Base-by-base conservation (phyloP, 2,797 vertebrate species). In the Liparis tanakae region DNA sequence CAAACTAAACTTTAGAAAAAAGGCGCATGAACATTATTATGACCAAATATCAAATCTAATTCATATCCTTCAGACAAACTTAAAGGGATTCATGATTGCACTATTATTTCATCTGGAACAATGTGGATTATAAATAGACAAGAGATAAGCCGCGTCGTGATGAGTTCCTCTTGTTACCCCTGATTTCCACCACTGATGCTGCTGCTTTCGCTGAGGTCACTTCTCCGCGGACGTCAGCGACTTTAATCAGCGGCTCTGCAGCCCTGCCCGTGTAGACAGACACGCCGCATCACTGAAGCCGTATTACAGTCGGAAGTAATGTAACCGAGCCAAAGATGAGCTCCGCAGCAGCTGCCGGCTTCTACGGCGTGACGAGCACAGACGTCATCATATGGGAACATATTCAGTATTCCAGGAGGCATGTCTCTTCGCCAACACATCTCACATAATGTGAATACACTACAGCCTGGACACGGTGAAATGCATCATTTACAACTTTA, bases 161-260 rank as follows among this genome's bases (percentile, higher is more conserved):
- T 20, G 37, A 74, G 59, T 46, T 65, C 13, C 30, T 44, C n/a
- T 25, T 36, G 13, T 56, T 46, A 37, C 10, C 39, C 43, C n/a
- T 33, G 15, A 56, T 70, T 60, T 69, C 60, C 25, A 1, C 18
- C 55, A 62, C 34, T 84, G 74, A 88, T 39, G 68, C 53, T 61
- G 64, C 70, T 73, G 60, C 82, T 79, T 46, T 1, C 1, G 25
- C 25, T 78, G 69, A 76, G 18, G 80, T 86, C 76, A 68, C 44
- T 55, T 10, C 7, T 39, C 60, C 65, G 71, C 74, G 80, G 87
- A 85, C 37, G 85, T 87, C 82, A 83, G 72, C 4, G 57, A 14
- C 74, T 83, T 81, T 81, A 89, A 91, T 87, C 81, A 87, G 86
- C 79, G 67, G 84, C 80, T 60, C 84, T 76, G 86, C 88, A 85